Evolutionary conservation across 2,888 invertebrate genomes (phyloP).

Genomic region (Nebria salina): DNA sequence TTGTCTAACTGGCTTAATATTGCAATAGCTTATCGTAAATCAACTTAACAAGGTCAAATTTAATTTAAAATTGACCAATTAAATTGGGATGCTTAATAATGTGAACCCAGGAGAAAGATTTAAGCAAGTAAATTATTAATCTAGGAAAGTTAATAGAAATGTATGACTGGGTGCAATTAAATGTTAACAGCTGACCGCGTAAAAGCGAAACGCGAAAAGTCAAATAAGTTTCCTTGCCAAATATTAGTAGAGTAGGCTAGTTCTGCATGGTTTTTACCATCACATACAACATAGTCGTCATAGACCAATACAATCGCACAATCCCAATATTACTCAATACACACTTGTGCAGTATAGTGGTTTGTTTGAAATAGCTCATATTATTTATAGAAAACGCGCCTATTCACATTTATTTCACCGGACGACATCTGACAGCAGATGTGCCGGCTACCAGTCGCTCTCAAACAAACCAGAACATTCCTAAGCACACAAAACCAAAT

Average conservation of each 20-base stretch:
- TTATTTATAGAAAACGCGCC: constrained; percentile 44
- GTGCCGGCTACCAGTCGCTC: constrained; percentile 30
- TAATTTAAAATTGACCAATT: too few species aligned
- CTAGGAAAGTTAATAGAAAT: too few species aligned
- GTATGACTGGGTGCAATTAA: too few species aligned
- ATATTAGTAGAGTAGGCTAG: not conserved
- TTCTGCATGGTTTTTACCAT: not conserved
- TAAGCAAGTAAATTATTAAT: too few species aligned
- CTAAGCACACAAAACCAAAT: not conserved
- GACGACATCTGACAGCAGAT: constrained; percentile 44
- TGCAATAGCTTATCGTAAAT: too few species aligned
- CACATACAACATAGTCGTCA: not conserved
- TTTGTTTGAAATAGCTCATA: constrained; percentile 39
- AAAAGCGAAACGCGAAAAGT: too few species aligned
- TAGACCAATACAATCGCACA: not conserved
- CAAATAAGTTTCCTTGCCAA: not conserved
- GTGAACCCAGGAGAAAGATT: too few species aligned
- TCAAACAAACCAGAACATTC: constrained; percentile 24
- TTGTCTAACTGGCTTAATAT: too few species aligned
- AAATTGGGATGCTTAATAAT: too few species aligned
- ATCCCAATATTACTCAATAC: constrained; percentile 10
- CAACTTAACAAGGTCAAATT: too few species aligned
- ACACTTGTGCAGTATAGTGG: constrained; percentile 15
- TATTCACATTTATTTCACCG: constrained; percentile 41
- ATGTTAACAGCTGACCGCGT: too few species aligned